Evolutionary conservation across 2,888 invertebrate species (phyloP), one percentile per base, ranked within the genome.

Genomic region (Cartodere bifasciata): DNA sequence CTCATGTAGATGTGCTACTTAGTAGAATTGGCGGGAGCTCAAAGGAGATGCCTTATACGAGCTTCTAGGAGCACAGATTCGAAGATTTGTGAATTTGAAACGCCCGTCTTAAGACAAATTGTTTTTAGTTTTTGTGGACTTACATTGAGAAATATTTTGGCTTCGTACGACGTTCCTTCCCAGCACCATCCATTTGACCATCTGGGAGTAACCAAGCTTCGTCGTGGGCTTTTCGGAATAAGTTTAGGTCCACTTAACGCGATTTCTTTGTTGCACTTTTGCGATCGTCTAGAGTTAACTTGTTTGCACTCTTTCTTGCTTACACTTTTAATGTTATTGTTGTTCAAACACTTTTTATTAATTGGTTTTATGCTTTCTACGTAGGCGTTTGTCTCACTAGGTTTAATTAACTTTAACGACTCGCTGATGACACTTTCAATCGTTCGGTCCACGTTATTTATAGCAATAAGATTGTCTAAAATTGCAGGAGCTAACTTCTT

Each of bases 171-270:
- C 43, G 84, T 77, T 27, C 90, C 90, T 52, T 83, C 81, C 85
- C 88, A 91, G 40, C 70, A 73, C 91, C 91, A 91, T 15, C 90
- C 90, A 55, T 91, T 90, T 53, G 84, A 86, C 86, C 86, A 88
- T 47, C 72, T 72, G 21, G 77, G 77, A 44, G 65, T 44, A 37
- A 39, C 51, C 31, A 46, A 39, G 28, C 49, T 44, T 48, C 47
- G 58, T 37, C 53, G 53, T 13, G 53, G 49, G 29, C 50, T 38
- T 40, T 44, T 50, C 9, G 40, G 35, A 12, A 50, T 38, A 9
- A 37, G 27, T 35, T 43, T 12, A 42, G 37, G 37, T 40, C 40
- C 34, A 43, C 37, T 33, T 35, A 36, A 14, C 6, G 28, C 28
- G 35, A n/a, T 36, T 49, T 49, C 30, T 37, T 31, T 26, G 36